A percentile compares a stretch with the other conserved stretches of the same genome.
Conservation (phyloP, 2,113 vertebrate species). For the Apteryx owenii region DNA sequence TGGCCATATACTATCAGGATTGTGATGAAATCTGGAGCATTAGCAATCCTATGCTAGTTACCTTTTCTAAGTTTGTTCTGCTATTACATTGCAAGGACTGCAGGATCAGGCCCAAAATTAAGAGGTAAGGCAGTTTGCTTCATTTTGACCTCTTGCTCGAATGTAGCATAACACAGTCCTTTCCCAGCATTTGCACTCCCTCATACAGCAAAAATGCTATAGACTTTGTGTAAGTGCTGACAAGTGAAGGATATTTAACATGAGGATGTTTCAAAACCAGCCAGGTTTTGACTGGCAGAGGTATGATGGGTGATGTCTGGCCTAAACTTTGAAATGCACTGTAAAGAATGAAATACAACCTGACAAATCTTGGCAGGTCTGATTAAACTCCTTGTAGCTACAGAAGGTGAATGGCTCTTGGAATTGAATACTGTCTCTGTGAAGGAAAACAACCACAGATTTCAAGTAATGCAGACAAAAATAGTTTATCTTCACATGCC, state of each 20-base stretch:
- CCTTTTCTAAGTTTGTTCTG: neutral
- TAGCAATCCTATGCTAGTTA: neutral
- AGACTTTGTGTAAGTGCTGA: neutral
- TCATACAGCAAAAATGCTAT: neutral
- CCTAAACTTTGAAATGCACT: neutral
- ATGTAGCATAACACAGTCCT: neutral
- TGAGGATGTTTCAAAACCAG: neutral
- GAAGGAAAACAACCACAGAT: neutral
- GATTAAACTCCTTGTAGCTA: neutral
- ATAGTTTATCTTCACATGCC: neutral
- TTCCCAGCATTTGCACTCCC: neutral
- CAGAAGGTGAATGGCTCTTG: neutral
- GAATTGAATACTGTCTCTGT: neutral
- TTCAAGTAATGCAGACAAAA: neutral
- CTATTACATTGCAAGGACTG: neutral
- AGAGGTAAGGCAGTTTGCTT: neutral
- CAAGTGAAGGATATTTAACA: neutral
- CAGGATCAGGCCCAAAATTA: neutral
- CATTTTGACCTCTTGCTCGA: neutral
- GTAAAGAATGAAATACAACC: neutral
- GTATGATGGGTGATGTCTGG: neutral
- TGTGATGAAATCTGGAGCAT: neutral
- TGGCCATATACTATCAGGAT: neutral
- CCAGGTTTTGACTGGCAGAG: neutral
- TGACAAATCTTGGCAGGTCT: constrained; percentile 9